A percentile compares a stretch with the other conserved stretches of the same genome.
Conservation (phyloP, 2,888 invertebrate genomes). For the Torymus aiolomorphi region DNA sequence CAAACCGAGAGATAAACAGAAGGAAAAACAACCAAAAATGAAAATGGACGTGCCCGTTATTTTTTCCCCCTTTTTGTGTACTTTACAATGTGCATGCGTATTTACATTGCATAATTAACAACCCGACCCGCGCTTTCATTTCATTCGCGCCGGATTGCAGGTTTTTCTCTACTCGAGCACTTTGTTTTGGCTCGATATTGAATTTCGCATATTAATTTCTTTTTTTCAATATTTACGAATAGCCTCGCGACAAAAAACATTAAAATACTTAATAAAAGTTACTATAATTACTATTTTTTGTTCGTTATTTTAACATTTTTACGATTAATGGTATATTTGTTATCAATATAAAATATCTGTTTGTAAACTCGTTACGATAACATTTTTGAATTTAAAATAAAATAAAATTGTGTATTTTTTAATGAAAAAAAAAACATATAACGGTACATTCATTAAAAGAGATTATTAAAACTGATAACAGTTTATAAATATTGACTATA, state of each 20-base stretch:
- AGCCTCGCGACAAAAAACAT: neutral
- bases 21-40: constrained; percentile 37
- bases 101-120: constrained; percentile 65
- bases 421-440: neutral
- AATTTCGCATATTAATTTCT: constrained; percentile 22
- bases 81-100: constrained; percentile 47
- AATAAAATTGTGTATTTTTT: too few species aligned
- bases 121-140: constrained; percentile 47
- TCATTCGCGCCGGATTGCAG: constrained; percentile 22
- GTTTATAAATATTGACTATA: constrained; percentile 18
- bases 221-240: constrained; percentile 16
- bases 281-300: neutral
- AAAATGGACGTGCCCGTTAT: constrained; percentile 26
- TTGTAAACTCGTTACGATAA: too few species aligned
- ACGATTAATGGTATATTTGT: too few species aligned
- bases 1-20: constrained; percentile 41
- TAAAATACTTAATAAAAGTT: neutral
- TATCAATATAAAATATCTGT: too few species aligned
- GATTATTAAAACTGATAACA: constrained; percentile 3
- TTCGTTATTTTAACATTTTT: constrained; percentile 23
- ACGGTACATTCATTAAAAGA: neutral
- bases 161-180: constrained; percentile 20
- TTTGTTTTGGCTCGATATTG: constrained; percentile 26
- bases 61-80: constrained; percentile 24
- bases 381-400: too few species aligned